Percentiles rank a stretch among this genome's conserved stretches.
Conservation (phyloP, 35 echinoderm and acorn worm genomes). For the Apostichopus californicus region DNA sequence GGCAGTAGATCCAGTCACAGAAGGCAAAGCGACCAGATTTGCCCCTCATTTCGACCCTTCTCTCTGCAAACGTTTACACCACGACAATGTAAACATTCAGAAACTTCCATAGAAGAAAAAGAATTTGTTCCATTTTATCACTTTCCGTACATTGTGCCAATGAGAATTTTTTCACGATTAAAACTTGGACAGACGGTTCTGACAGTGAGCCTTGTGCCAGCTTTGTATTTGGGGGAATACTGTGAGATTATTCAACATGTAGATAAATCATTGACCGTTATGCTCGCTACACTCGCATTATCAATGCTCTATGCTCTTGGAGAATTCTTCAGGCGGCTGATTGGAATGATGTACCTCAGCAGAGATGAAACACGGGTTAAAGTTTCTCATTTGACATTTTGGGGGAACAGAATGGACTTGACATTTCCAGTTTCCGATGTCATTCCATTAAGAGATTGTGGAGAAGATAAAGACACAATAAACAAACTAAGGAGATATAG, state of each 20-base stretch:
- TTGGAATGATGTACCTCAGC: constrained; percentile 47
- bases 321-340: constrained; percentile 25
- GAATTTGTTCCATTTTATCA: constrained; percentile 35
- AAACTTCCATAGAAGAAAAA: background rate
- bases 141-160: constrained; percentile 41
- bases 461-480: constrained; percentile 5
- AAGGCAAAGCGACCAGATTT: background rate
- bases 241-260: constrained; percentile 2
- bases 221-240: background rate
- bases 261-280: constrained; percentile 11
- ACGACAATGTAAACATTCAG: background rate
- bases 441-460: constrained; percentile 30
- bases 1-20: background rate
- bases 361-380: constrained; percentile 14
- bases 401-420: constrained; percentile 21
- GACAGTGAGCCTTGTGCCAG: constrained; percentile 5
- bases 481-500: constrained; percentile 21
- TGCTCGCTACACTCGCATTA: constrained; percentile 24
- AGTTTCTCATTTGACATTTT: constrained; percentile 42
- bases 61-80: background rate
- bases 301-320: constrained; percentile 38
- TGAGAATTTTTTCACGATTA: constrained; percentile 34
- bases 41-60: background rate
- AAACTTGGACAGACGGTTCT: constrained; percentile 26
- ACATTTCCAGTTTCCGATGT: constrained; percentile 5